These are phyloP conservation scores for Furcula furcula DNA, from an alignment of 2,888 invertebrate species.

Conservation along the genomic window DNA sequence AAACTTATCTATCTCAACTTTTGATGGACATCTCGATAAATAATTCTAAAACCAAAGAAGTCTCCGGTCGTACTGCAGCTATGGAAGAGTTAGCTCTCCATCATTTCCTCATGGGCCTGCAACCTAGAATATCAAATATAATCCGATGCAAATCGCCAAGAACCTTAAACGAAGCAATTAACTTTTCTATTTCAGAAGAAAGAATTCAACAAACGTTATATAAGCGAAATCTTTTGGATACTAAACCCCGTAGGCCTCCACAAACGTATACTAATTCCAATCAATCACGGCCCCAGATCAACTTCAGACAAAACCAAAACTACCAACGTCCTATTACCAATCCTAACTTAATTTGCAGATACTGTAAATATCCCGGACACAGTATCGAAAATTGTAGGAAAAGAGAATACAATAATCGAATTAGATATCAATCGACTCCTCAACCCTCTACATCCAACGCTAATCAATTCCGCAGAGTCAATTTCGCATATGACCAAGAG, in stretches of 20 bases:
- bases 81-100: constrained; percentile 31
- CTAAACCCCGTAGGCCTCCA: not conserved
- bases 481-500: not conserved
- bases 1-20: constrained; percentile 27
- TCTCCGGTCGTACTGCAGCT: constrained; percentile 23
- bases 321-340: not conserved
- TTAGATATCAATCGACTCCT: not conserved
- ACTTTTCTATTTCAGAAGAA: constrained; percentile 5
- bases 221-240: not conserved
- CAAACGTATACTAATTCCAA: not conserved
- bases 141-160: constrained; percentile 8
- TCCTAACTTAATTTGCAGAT: constrained; percentile 3
- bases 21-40: constrained; percentile 26
- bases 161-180: constrained; percentile 10
- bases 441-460: too few species aligned
- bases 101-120: constrained; percentile 7
- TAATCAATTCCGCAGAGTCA: not conserved
- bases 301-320: not conserved
- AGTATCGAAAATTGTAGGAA: constrained; percentile 2
- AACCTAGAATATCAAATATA: constrained; percentile 9
- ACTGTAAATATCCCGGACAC: constrained; percentile 7
- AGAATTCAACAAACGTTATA: constrained; percentile 4
- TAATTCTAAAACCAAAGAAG: constrained; percentile 12
- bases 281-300: not conserved
- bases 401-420: constrained; percentile 1